Evolutionary conservation across 1,140 invertebrate species (phyloP).

Genomic region (Druon quercuslanigerum): DNA sequence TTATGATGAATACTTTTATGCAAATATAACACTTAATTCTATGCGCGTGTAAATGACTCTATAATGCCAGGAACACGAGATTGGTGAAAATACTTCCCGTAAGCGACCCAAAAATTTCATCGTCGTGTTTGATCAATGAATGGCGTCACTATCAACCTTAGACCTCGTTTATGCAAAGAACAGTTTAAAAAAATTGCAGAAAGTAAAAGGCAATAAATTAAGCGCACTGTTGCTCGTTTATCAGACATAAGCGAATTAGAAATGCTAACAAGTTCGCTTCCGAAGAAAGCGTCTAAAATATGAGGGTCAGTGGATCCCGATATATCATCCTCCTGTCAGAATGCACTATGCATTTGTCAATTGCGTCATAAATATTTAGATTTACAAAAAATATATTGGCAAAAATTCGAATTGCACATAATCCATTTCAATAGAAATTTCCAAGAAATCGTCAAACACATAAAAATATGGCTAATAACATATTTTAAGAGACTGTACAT

Average conservation of each 20-base stretch:
- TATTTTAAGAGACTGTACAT: too few relatives aligned
- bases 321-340: neutral
- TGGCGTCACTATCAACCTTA: slow-evolving; percentile 6
- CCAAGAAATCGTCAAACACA: neutral
- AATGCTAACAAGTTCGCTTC: neutral
- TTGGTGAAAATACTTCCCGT: neutral
- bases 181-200: neutral
- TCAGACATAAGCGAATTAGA: slow-evolving; percentile 6
- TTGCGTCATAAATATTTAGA: neutral
- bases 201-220: neutral
- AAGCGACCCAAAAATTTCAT: slow-evolving; percentile 15
- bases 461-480: too few relatives aligned
- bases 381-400: neutral
- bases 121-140: slow-evolving; percentile 12
- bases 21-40: neutral
- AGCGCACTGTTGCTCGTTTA: slow-evolving; percentile 11
- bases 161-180: neutral
- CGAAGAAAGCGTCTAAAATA: slow-evolving; percentile 2
- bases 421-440: neutral
- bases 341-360: neutral
- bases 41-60: neutral
- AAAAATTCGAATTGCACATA: neutral
- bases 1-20: neutral
- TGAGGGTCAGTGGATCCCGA: neutral
- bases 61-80: neutral